A percentile compares a stretch with the other conserved stretches of the same genome.
Evolutionary conservation across 2,888 invertebrate species (phyloP).

Genomic region (Allophyes oxyacanthae): DNA sequence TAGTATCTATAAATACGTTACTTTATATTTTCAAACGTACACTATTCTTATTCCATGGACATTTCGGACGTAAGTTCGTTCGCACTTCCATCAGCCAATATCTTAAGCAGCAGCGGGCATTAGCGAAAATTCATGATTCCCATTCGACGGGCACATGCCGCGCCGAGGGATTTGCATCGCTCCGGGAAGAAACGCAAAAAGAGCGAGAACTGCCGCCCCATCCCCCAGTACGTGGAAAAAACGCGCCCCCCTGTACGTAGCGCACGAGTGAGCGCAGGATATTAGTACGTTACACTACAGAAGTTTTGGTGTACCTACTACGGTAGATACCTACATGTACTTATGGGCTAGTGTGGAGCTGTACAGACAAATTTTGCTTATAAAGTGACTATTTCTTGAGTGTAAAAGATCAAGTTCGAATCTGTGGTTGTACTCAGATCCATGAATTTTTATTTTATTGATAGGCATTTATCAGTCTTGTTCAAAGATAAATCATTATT

Average conservation of each 20-base stretch:
- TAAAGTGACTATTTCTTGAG: too few relatives aligned
- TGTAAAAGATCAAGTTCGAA: too few relatives aligned
- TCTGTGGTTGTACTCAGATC: too few relatives aligned
- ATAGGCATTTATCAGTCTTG: too few relatives aligned
- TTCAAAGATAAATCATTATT: too few relatives aligned
- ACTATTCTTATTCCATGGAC: too few relatives aligned
- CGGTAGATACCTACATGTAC: constrained; percentile 5
- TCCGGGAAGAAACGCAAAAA: constrained; percentile 83
- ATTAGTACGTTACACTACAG: constrained; percentile 43
- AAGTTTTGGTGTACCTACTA: constrained; percentile 33
- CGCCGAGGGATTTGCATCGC: constrained; percentile 79
- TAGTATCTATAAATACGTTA: too few relatives aligned
- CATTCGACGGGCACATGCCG: constrained; percentile 69
- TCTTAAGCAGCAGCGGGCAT: constrained; percentile 60
- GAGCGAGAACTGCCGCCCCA: constrained; percentile 66
- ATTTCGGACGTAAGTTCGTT: constrained; percentile 28
- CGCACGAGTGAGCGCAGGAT: constrained; percentile 51
- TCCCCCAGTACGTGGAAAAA: constrained; percentile 49
- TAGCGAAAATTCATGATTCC: constrained; percentile 78
- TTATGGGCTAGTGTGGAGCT: constrained; percentile 10
- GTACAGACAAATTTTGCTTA: too few relatives aligned
- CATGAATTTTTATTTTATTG: too few relatives aligned
- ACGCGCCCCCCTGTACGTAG: constrained; percentile 50
- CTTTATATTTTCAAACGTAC: too few relatives aligned
- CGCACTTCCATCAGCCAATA: constrained; percentile 41